phyloP scores from a whole-genome alignment of 1,140 invertebrate genomes.

The Drosophila varians region DNA sequence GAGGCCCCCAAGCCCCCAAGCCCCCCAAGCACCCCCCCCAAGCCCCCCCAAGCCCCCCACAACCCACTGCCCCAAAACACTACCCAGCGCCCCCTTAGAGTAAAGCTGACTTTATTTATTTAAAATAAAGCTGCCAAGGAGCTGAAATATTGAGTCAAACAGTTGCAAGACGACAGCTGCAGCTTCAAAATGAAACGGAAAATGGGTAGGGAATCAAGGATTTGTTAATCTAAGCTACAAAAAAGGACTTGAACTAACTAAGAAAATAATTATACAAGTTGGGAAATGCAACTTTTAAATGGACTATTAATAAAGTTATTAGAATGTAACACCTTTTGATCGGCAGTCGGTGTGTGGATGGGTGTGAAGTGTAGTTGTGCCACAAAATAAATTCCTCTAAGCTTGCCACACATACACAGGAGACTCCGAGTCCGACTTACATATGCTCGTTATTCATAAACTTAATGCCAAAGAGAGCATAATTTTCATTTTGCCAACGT shows the following conservation, averaged over 20 bases:
- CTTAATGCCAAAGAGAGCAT: constrained; percentile 80
- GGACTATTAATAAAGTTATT: constrained; percentile 24
- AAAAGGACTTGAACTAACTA: too few species aligned
- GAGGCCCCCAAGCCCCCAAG: constrained; percentile 28
- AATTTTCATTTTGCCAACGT: constrained; percentile 72
- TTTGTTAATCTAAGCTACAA: constrained; percentile 6
- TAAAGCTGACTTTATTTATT: constrained; percentile 63
- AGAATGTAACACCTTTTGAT: constrained; percentile 79
- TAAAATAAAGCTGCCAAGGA: constrained; percentile 71
- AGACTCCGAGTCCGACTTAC: constrained; percentile 46
- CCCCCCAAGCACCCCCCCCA: constrained; percentile 2
- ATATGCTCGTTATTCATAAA: constrained; percentile 77
- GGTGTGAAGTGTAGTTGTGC: constrained; percentile 55
- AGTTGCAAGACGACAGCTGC: constrained; percentile 59
- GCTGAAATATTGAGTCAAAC: constrained; percentile 72
- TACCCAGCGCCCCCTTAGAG: not conserved
- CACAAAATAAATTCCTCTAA: constrained; percentile 72
- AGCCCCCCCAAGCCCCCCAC: not conserved
- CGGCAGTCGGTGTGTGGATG: constrained; percentile 52
- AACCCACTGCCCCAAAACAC: not conserved
- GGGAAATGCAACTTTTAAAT: too few species aligned
- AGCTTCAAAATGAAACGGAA: constrained; percentile 38
- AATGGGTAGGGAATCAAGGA: constrained; percentile 1
- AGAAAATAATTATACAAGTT: too few species aligned
- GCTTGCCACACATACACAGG: constrained; percentile 31